phyloP scores from a whole-genome alignment of 2,797 vertebrate genomes.

The Paguma larvata region DNA sequence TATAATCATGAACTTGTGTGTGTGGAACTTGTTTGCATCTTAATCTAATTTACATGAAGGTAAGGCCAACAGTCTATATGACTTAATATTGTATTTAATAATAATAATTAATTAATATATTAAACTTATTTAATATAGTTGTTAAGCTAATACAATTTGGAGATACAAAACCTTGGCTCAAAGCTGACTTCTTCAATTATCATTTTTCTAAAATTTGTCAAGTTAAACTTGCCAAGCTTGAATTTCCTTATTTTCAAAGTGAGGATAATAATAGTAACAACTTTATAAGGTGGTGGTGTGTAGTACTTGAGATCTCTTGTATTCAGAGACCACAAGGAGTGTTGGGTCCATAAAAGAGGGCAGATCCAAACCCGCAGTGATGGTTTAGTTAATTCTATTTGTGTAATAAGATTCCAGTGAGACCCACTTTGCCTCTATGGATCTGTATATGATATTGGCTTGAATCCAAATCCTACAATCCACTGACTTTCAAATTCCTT shows the following conservation, averaged over 20 bases:
- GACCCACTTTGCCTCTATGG: neutral
- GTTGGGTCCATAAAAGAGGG: neutral
- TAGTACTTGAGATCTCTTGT: neutral
- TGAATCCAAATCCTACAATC: neutral
- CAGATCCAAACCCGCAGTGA: fast-evolving
- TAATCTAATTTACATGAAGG: neutral
- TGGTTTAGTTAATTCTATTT: neutral
- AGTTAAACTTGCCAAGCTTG: neutral
- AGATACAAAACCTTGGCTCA: neutral
- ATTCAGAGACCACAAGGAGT: neutral
- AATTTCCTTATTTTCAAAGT: neutral
- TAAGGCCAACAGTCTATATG: neutral
- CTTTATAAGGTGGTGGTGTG: neutral
- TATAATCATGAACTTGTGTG: neutral
- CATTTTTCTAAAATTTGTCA: neutral
- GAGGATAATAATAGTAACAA: neutral
- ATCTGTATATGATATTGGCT: neutral
- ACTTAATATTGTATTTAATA: neutral
- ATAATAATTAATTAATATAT: too few relatives aligned
- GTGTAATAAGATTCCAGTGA: neutral
- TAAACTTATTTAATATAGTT: neutral
- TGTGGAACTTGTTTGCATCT: neutral
- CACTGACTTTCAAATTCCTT: neutral
- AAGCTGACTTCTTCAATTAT: neutral
- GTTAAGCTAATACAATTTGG: neutral